A percentile compares a stretch with the other conserved stretches of the same genome.
These are phyloP conservation scores for Orthosia gracilis DNA, from an alignment of 2,888 invertebrate species.

Conservation along the genomic window DNA sequence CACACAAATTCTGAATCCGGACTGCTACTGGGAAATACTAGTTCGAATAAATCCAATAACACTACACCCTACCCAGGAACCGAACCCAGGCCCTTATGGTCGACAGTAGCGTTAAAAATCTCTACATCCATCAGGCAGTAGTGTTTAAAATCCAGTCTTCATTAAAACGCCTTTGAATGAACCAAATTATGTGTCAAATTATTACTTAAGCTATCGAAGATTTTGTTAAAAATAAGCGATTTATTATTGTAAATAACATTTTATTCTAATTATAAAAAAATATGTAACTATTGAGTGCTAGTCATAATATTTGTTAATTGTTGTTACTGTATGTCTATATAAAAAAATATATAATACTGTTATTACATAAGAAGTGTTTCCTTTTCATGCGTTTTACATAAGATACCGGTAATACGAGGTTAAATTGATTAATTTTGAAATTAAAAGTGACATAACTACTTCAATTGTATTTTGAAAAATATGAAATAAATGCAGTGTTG, in stretches of 20 bases:
- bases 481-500: too few species aligned
- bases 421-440: too few species aligned
- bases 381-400: slow-evolving; percentile 2
- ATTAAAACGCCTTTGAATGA: background rate
- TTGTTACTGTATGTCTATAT: slow-evolving; percentile 41
- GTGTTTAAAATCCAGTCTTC: background rate
- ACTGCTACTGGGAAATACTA: background rate
- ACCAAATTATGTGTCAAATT: slow-evolving; percentile 47
- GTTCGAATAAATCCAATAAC: too few species aligned
- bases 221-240: background rate
- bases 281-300: slow-evolving; percentile 14
- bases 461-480: too few species aligned
- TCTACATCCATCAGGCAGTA: background rate
- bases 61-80: too few species aligned
- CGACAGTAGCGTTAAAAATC: background rate
- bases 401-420: too few species aligned
- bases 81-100: too few species aligned
- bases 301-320: slow-evolving; percentile 34
- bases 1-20: background rate
- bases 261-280: slow-evolving; percentile 15
- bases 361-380: slow-evolving; percentile 2
- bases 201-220: slow-evolving; percentile 13
- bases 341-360: slow-evolving; percentile 31
- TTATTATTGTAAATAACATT: slow-evolving; percentile 32
- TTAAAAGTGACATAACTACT: too few species aligned